A percentile compares a stretch with the other conserved stretches of the same genome.
phyloP scores from a whole-genome alignment of 2,113 vertebrate genomes.

The Prietella phreatophila region DNA sequence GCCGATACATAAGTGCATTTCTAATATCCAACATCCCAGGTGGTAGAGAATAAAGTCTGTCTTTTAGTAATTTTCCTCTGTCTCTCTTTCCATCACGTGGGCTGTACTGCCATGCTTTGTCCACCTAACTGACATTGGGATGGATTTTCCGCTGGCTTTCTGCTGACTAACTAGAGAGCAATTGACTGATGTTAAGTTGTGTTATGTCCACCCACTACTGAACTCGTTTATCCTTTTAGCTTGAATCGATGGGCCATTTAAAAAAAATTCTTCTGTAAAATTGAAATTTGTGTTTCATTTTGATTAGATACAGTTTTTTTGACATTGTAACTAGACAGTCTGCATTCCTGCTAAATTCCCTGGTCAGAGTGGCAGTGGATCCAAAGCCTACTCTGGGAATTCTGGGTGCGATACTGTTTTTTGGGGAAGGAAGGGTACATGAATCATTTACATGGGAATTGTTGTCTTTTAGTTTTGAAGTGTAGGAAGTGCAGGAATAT shows the following conservation, averaged over 20 bases:
- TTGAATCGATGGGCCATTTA: slow-evolving; percentile 34
- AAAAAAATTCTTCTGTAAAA: slow-evolving; percentile 18
- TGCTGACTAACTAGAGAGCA: slow-evolving; percentile 28
- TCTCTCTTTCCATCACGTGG: neutral
- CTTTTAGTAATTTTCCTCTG: neutral
- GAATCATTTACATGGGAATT: neutral
- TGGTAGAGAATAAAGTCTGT: neutral
- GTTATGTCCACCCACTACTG: neutral
- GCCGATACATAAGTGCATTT: too few species aligned
- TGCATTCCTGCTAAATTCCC: neutral
- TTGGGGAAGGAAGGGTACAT: neutral
- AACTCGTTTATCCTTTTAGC: slow-evolving; percentile 26
- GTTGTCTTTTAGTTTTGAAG: neutral
- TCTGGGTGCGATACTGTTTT: neutral
- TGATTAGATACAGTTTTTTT: neutral
- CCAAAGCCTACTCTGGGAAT: neutral
- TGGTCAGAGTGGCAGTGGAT: neutral
- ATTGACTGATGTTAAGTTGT: slow-evolving; percentile 36
- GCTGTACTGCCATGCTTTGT: neutral
- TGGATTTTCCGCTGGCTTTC: slow-evolving; percentile 34
- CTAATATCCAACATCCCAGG: slow-evolving; percentile 1
- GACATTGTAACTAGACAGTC: neutral
- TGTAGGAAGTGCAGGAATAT: neutral
- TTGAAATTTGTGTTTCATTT: neutral
- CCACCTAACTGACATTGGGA: slow-evolving; percentile 29